Conservation (phyloP, 2,888 invertebrate species). For the Pyrrhosoma nymphula region DNA sequence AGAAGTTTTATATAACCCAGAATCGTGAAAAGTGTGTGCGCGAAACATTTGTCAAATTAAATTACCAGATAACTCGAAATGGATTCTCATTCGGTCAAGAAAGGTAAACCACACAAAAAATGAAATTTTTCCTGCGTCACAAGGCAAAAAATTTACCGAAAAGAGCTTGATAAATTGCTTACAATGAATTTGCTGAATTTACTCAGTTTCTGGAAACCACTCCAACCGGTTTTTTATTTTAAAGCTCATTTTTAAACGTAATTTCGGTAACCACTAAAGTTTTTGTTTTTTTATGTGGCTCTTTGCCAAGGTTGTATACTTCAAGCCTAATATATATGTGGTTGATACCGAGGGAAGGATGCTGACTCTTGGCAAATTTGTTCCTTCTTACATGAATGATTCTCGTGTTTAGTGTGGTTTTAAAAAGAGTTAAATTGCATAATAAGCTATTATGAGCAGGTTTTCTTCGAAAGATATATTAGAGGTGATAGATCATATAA, state of each 20-base stretch:
- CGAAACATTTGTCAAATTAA: neutral
- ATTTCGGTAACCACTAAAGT: neutral
- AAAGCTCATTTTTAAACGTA: neutral
- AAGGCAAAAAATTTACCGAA: neutral
- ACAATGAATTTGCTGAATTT: neutral
- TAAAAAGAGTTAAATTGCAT: too few species aligned
- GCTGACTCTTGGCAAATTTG: too few species aligned
- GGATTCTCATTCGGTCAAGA: neutral
- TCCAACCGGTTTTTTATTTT: neutral
- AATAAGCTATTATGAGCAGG: too few species aligned
- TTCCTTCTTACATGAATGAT: too few species aligned
- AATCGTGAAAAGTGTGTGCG: neutral
- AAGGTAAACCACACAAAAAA: neutral
- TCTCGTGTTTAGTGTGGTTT: too few species aligned
- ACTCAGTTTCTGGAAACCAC: neutral
- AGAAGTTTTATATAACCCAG: neutral
- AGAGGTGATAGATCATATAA: too few species aligned
- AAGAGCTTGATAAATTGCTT: constrained; percentile 9
- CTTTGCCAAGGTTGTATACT: too few species aligned
- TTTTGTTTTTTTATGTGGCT: neutral
- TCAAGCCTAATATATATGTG: too few species aligned
- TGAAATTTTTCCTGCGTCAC: neutral
- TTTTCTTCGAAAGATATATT: too few species aligned
- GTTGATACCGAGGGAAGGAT: too few species aligned
- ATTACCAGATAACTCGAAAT: neutral